These are phyloP conservation scores for Callipepla squamata DNA, from an alignment of 2,113 vertebrate species.

Conservation along the genomic window DNA sequence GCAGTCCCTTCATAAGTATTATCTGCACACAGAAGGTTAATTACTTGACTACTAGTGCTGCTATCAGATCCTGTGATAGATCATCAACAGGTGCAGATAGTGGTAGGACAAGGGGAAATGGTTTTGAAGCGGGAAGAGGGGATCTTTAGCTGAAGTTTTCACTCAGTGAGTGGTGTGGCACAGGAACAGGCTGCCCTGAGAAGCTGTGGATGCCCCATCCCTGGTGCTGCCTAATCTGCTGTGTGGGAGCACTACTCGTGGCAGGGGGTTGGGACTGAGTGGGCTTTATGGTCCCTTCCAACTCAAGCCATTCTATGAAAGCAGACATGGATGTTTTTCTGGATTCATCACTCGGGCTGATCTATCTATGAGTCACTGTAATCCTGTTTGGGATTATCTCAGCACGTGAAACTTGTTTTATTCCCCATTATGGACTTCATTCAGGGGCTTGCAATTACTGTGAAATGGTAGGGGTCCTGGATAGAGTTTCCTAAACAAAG, in stretches of 20 bases:
- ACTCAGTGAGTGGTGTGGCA: too few relatives aligned
- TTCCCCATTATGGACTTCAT: neutral
- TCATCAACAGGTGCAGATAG: neutral
- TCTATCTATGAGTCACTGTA: neutral
- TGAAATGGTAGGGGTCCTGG: neutral
- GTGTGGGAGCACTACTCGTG: too few relatives aligned
- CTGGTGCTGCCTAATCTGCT: too few relatives aligned
- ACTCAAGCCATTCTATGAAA: neutral
- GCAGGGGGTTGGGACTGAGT: too few relatives aligned
- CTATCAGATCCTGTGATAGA: neutral
- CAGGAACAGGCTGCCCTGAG: too few relatives aligned
- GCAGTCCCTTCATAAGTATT: neutral
- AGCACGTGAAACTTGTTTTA: neutral
- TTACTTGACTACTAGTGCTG: neutral
- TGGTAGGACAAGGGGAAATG: too few relatives aligned
- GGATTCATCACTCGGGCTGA: neutral
- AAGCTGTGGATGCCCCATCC: too few relatives aligned
- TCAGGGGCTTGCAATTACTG: neutral
- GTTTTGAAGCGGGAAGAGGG: too few relatives aligned
- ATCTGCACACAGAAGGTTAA: neutral
- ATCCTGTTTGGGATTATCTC: neutral
- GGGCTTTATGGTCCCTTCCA: too few relatives aligned
- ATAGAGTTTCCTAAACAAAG: neutral
- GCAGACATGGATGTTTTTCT: neutral
- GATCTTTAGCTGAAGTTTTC: too few relatives aligned